A percentile compares a stretch with the other conserved stretches of the same genome.
Conservation (phyloP, 1,140 invertebrate species). For the Dendroctonus ponderosae region DNA sequence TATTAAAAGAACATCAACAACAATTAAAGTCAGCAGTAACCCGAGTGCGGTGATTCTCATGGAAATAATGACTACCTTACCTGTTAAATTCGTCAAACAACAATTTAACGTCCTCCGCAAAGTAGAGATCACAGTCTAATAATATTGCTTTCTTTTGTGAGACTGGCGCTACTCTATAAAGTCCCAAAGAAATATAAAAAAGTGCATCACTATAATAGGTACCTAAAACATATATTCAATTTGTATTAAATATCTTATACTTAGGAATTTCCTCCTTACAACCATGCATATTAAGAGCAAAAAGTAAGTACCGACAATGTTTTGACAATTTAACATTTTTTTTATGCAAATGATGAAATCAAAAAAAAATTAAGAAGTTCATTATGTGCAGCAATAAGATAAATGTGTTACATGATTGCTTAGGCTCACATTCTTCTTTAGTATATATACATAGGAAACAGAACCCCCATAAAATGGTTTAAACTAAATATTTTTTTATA, state of each 20-base stretch:
- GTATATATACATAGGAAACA: no score
- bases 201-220: conserved; percentile 81
- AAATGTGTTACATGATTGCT: no score
- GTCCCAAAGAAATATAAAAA: conserved; percentile 77
- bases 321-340: no score
- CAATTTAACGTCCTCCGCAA: conserved; percentile 66
- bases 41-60: not conserved
- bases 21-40: not conserved
- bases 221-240: conserved; percentile 51
- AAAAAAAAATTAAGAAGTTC: no score
- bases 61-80: conserved; percentile 52
- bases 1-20: no score
- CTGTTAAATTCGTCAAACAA: conserved; percentile 69
- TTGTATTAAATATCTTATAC: conserved; percentile 10
- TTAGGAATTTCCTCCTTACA: not conserved
- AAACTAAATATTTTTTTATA: no score
- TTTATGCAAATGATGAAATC: no score
- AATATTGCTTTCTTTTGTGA: conserved; percentile 66
- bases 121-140: conserved; percentile 78
- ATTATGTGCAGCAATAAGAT: no score
- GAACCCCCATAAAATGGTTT: no score
- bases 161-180: conserved; percentile 68
- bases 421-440: no score
- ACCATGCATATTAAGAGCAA: no score
- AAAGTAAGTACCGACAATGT: no score